Percentiles rank a stretch among this genome's conserved stretches.
Conservation (phyloP, 2,797 vertebrate species). For the Rhabdophis nuchalis region DNA sequence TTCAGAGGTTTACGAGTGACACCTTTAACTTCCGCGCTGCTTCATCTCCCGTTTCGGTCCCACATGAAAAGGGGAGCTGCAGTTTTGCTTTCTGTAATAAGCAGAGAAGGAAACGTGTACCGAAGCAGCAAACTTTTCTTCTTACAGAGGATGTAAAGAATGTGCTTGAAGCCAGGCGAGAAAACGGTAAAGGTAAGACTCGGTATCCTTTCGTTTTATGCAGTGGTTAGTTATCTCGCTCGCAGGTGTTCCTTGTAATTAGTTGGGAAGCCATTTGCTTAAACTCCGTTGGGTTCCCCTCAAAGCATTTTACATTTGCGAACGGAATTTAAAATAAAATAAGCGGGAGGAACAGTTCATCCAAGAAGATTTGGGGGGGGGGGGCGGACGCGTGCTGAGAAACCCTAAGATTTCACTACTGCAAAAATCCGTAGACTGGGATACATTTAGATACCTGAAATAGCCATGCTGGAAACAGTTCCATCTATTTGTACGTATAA, state of each 20-base stretch:
- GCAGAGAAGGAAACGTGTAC: neutral
- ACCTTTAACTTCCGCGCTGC: slow-evolving; percentile 28
- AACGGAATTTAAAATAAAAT: neutral
- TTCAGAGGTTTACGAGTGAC: slow-evolving; percentile 32
- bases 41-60: neutral
- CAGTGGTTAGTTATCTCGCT: accelerated
- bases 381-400: neutral
- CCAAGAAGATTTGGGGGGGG: neutral
- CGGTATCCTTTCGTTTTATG: accelerated
- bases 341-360: neutral
- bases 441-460: neutral
- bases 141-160: neutral
- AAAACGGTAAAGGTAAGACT: slow-evolving; percentile 30
- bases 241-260: accelerated
- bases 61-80: slow-evolving; percentile 28
- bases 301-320: neutral
- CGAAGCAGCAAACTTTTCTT: neutral
- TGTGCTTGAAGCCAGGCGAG: neutral
- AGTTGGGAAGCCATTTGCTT: accelerated
- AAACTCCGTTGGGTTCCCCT: neutral
- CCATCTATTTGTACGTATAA: neutral
- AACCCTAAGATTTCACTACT: neutral
- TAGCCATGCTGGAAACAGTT: neutral
- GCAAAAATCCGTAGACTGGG: neutral
- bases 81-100: slow-evolving; percentile 34